Evolutionary conservation across 2,113 vertebrate species (phyloP).

Genomic region (Podilymbus podiceps): DNA sequence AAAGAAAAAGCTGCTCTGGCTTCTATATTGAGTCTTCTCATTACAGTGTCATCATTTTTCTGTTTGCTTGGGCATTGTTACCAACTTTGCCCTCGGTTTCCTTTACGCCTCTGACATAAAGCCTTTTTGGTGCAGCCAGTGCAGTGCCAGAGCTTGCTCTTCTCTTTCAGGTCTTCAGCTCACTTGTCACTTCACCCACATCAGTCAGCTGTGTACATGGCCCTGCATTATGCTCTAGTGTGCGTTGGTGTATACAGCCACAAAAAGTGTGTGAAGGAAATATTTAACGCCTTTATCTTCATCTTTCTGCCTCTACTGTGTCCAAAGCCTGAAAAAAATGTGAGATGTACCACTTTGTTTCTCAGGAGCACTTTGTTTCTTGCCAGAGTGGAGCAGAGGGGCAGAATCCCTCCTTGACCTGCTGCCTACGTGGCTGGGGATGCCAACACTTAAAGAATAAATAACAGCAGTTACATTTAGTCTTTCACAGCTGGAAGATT

Average conservation of each 20-base stretch:
- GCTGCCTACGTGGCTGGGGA: neutral
- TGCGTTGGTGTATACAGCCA: neutral
- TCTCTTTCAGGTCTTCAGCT: neutral
- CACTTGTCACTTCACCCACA: constrained; percentile 4
- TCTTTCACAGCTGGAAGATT: neutral
- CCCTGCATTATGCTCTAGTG: neutral
- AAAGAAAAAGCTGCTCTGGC: neutral
- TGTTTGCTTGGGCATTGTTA: neutral
- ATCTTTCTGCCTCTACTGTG: neutral
- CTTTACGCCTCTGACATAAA: neutral
- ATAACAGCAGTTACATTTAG: neutral
- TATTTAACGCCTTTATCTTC: neutral
- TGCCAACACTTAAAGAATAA: neutral
- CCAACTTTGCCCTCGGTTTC: neutral
- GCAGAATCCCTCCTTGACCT: neutral
- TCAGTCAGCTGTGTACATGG: neutral
- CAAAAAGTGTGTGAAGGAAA: neutral
- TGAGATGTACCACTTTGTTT: neutral
- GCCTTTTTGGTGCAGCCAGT: neutral
- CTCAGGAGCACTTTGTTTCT: neutral
- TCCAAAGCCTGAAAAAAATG: neutral
- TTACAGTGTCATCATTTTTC: neutral
- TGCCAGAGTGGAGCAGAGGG: rapidly evolving
- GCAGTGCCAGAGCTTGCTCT: neutral
- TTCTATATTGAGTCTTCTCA: neutral